A percentile compares a stretch with the other conserved stretches of the same genome.
Conservation (phyloP, 1,140 invertebrate species). For the Drosophila rhopaloa region DNA sequence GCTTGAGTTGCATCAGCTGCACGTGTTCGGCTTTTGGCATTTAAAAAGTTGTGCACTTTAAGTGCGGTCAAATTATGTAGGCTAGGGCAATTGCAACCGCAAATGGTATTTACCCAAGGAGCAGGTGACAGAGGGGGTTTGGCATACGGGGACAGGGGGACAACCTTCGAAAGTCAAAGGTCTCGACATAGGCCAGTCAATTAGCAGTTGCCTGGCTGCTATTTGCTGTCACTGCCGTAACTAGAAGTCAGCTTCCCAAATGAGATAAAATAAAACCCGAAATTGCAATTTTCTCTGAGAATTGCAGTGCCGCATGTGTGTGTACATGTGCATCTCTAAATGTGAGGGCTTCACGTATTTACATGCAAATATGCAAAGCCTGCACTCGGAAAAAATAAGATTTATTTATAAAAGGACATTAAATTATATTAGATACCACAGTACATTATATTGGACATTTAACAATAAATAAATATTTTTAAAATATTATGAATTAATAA, state of each 20-base stretch:
- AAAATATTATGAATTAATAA: too few species aligned
- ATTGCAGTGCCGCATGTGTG: conserved; percentile 16
- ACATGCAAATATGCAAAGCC: conserved; percentile 72
- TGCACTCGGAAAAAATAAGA: conserved; percentile 5
- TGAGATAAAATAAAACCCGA: conserved; percentile 78
- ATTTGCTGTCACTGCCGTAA: conserved; percentile 61
- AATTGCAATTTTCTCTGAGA: conserved; percentile 64
- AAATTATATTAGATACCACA: too few species aligned
- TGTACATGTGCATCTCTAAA: conserved; percentile 22
- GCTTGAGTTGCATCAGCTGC: conserved; percentile 38
- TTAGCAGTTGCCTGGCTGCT: conserved; percentile 69
- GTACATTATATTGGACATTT: too few species aligned
- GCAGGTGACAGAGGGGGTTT: conserved; percentile 5
- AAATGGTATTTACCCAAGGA: conserved; percentile 68
- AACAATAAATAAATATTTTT: too few species aligned
- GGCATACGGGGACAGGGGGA: not conserved
- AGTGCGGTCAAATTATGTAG: conserved; percentile 58
- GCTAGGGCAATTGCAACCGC: conserved; percentile 66
- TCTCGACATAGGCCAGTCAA: conserved; percentile 72
- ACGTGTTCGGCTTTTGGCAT: conserved; percentile 33
- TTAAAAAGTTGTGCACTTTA: conserved; percentile 46
- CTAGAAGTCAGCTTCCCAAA: conserved; percentile 59
- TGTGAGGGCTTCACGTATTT: conserved; percentile 57
- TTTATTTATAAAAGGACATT: too few species aligned
- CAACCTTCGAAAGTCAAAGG: conserved; percentile 47